A percentile compares a stretch with the other conserved stretches of the same genome.
Conservation (phyloP, 2,888 invertebrate genomes). For the Stictocephala bisonia region DNA sequence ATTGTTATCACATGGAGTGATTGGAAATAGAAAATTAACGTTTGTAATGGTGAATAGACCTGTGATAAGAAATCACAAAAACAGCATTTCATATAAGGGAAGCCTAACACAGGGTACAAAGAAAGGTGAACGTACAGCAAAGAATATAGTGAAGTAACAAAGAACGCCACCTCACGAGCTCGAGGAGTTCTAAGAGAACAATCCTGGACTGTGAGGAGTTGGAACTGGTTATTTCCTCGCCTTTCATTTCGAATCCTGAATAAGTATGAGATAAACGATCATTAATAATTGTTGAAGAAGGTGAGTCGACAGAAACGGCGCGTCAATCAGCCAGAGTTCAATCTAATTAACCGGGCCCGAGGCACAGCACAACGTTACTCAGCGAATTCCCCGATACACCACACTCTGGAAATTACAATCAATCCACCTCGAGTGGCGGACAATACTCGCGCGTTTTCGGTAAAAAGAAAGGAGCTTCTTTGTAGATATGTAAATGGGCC, state of each 20-base stretch:
- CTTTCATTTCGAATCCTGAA: slow-evolving; percentile 48
- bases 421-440: slow-evolving; percentile 29
- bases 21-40: too few species aligned
- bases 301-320: slow-evolving; percentile 49
- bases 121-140: too few species aligned
- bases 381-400: slow-evolving; percentile 44
- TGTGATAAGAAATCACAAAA: too few species aligned
- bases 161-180: too few species aligned
- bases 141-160: too few species aligned
- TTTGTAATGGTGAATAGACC: too few species aligned
- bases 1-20: too few species aligned
- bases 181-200: not conserved
- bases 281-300: slow-evolving; percentile 50
- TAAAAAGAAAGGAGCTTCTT: slow-evolving; percentile 39
- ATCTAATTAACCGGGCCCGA: slow-evolving; percentile 47
- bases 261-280: slow-evolving; percentile 51
- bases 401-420: slow-evolving; percentile 51
- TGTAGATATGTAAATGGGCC: slow-evolving; percentile 43
- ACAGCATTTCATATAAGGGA: too few species aligned
- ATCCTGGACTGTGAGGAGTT: slow-evolving; percentile 4
- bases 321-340: slow-evolving; percentile 50
- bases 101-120: too few species aligned
- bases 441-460: slow-evolving; percentile 30
- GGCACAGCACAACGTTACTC: slow-evolving; percentile 40
- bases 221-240: slow-evolving; percentile 30